Conservation (phyloP, 2,113 vertebrate genomes). For the Ascaphus truei region DNA sequence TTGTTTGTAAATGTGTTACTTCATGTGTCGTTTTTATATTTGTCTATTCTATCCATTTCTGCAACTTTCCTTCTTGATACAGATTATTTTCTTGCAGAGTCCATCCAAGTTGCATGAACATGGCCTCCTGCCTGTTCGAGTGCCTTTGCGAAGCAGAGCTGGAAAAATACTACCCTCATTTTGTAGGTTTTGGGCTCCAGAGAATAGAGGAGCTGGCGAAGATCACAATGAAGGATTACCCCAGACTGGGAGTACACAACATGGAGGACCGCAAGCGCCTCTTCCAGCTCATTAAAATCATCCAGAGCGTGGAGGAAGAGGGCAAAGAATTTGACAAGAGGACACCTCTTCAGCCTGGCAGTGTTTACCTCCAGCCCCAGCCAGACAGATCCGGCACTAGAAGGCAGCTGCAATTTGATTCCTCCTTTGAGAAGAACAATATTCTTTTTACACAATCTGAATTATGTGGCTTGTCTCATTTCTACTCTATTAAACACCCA, state of each 20-base stretch:
- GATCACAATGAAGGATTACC: constrained; percentile 74
- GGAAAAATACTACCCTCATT: constrained; percentile 75
- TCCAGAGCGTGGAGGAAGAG: constrained; percentile 70
- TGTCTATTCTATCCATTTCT: too few species aligned
- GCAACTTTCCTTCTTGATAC: too few species aligned
- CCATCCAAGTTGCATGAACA: too few species aligned
- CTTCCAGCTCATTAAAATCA: constrained; percentile 75
- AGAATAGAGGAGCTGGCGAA: constrained; percentile 69
- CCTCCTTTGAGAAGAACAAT: constrained; percentile 39
- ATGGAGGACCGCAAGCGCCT: constrained; percentile 78
- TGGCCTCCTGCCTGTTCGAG: constrained; percentile 76
- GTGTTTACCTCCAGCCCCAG: constrained; percentile 37
- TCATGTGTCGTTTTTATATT: too few species aligned
- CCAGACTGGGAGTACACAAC: constrained; percentile 68
- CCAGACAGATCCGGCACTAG: constrained; percentile 50
- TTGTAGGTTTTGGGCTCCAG: constrained; percentile 69
- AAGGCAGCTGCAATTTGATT: constrained; percentile 70
- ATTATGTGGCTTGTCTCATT: constrained; percentile 27
- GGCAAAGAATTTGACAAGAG: constrained; percentile 33
- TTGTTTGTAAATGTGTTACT: too few species aligned
- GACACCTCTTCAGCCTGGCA: constrained; percentile 38
- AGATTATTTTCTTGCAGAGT: too few species aligned
- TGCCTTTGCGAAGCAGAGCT: constrained; percentile 80
- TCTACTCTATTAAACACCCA: constrained; percentile 41
- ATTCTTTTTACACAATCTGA: constrained; percentile 26